A percentile compares a stretch with the other conserved stretches of the same genome.
phyloP scores from a whole-genome alignment of 2,888 invertebrate genomes.

The Anaspis maculata region DNA sequence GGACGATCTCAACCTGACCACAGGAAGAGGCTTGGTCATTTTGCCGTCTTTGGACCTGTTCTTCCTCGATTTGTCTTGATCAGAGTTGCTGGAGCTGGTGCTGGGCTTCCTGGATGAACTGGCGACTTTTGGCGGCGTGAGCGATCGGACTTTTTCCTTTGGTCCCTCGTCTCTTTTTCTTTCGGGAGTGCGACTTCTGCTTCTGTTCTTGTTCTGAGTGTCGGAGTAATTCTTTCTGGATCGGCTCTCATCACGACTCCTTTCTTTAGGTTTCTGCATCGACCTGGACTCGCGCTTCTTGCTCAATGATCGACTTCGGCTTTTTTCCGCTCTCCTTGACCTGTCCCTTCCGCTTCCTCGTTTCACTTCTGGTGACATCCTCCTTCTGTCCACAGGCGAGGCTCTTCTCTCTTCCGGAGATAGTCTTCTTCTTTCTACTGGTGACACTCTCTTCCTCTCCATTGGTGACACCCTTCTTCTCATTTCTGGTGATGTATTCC shows the following conservation, averaged over 20 bases:
- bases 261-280: not conserved
- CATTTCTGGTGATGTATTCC: too few species aligned
- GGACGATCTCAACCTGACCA: conserved; percentile 48
- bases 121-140: conserved; percentile 10
- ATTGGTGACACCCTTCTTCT: too few species aligned
- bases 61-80: conserved; percentile 5
- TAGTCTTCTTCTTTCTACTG: too few species aligned
- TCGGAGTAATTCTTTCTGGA: conserved; percentile 1
- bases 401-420: too few species aligned
- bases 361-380: too few species aligned
- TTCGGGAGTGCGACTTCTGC: conserved; percentile 6
- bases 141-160: conserved; percentile 8
- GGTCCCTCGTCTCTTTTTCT: conserved; percentile 4
- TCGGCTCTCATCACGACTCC: not conserved
- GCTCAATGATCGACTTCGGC: too few species aligned
- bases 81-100: conserved; percentile 4
- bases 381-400: too few species aligned
- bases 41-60: conserved; percentile 3
- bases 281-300: too few species aligned
- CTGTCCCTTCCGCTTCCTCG: too few species aligned
- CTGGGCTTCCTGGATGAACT: conserved; percentile 3
- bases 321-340: too few species aligned
- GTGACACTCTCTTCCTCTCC: too few species aligned
- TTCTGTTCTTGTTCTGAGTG: conserved; percentile 4
- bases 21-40: conserved; percentile 38